Evolutionary conservation across 2,888 invertebrate species (phyloP).

Genomic region (Caenorhabditis virilis): DNA sequence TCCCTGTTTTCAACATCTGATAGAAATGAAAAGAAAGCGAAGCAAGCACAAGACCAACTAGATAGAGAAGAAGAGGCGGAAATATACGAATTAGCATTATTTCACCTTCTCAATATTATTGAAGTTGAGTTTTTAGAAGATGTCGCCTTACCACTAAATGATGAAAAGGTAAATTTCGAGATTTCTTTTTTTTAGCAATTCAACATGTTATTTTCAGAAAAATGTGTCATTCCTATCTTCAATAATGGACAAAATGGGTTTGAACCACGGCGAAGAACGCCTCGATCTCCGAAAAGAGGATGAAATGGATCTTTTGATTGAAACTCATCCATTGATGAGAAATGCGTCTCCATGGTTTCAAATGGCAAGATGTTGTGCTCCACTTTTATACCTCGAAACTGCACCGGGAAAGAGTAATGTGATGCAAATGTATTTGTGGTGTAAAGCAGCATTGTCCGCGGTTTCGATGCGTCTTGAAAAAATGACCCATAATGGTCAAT

Average conservation of each 20-base stretch:
- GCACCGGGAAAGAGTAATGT: constrained; percentile 11
- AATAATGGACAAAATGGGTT: constrained; percentile 31
- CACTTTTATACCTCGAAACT: constrained; percentile 25
- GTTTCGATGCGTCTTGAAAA: constrained; percentile 21
- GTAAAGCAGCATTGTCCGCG: constrained; percentile 26
- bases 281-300: constrained; percentile 24
- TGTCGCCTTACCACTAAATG: constrained; percentile 30
- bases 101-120: constrained; percentile 25
- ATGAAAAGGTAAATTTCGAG: constrained; percentile 23
- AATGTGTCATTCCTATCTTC: constrained; percentile 33
- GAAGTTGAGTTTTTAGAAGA: constrained; percentile 38
- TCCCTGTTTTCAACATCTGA: constrained; percentile 27
- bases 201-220: constrained; percentile 15
- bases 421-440: constrained; percentile 35
- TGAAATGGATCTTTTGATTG: constrained; percentile 35
- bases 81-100: constrained; percentile 28
- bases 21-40: constrained; percentile 21
- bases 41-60: constrained; percentile 18
- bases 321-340: constrained; percentile 34
- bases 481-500: constrained; percentile 20
- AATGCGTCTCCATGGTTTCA: constrained; percentile 31
- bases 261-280: constrained; percentile 21
- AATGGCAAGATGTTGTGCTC: constrained; percentile 36
- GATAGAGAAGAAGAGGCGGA: constrained; percentile 37
- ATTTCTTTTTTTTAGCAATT: background rate